A percentile compares a stretch with the other conserved stretches of the same genome.
phyloP scores from a whole-genome alignment of 2,888 invertebrate genomes.

The Cloeon dipterum region DNA sequence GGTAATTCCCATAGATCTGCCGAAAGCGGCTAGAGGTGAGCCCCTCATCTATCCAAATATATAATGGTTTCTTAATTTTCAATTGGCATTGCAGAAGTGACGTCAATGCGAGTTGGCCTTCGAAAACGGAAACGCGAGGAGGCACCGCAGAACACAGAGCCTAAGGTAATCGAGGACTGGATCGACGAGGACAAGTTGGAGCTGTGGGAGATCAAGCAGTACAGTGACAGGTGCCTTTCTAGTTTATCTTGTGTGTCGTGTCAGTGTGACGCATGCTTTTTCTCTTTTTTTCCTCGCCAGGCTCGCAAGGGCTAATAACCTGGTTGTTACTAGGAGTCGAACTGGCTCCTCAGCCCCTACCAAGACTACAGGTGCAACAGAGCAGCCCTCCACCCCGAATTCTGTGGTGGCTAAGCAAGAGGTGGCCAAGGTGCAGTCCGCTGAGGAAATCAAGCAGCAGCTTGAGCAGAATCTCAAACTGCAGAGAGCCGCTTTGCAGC shows the following conservation, averaged over 20 bases:
- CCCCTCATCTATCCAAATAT: constrained; percentile 5
- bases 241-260: neutral
- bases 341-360: constrained; percentile 21
- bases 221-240: constrained; percentile 63
- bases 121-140: constrained; percentile 83
- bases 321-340: constrained; percentile 58
- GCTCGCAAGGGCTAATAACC: constrained; percentile 32
- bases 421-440: constrained; percentile 21
- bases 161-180: constrained; percentile 89
- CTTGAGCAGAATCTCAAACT: constrained; percentile 76
- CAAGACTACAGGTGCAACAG: constrained; percentile 2
- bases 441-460: constrained; percentile 65
- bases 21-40: constrained; percentile 65
- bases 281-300: neutral
- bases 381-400: constrained; percentile 1
- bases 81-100: constrained; percentile 43
- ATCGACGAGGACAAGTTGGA: constrained; percentile 88
- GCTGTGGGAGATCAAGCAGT: constrained; percentile 88
- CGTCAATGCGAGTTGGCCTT: constrained; percentile 80
- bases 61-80: constrained; percentile 3
- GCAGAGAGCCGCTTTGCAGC: constrained; percentile 73
- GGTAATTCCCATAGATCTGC: constrained; percentile 80
- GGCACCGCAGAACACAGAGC: constrained; percentile 82
- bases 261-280: neutral
- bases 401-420: constrained; percentile 10